Conservation (phyloP, 2,797 vertebrate species). For the Myotis daubentonii region DNA sequence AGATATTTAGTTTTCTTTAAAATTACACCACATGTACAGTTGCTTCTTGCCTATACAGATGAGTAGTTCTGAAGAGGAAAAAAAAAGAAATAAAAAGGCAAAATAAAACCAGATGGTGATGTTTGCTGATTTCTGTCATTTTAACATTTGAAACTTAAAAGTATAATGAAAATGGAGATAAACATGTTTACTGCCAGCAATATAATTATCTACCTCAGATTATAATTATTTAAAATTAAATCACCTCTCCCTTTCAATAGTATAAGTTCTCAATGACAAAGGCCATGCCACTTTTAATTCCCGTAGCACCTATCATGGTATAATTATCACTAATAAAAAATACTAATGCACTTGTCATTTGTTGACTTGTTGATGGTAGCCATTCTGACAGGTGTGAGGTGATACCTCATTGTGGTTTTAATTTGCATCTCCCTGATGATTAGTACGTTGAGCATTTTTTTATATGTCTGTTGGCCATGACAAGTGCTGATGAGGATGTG, state of each 20-base stretch:
- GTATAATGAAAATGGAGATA: constrained; percentile 33
- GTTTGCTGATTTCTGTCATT: constrained; percentile 49
- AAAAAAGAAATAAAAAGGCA: neutral
- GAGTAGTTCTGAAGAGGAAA: neutral
- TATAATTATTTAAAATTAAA: constrained; percentile 26
- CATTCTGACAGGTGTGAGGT: too few species aligned
- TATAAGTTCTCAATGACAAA: constrained; percentile 12
- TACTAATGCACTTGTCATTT: neutral
- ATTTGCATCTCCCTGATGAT: too few species aligned
- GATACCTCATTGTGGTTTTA: too few species aligned
- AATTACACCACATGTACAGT: neutral
- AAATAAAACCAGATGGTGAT: constrained; percentile 48
- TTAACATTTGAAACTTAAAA: constrained; percentile 32
- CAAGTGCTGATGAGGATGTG: too few species aligned
- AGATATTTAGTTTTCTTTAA: constrained; percentile 13
- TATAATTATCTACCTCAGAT: constrained; percentile 41
- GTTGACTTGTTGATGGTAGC: neutral
- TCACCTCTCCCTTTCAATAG: neutral
- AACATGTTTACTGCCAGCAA: constrained; percentile 27
- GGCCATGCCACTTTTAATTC: neutral
- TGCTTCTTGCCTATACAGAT: constrained; percentile 14
- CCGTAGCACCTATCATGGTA: neutral
- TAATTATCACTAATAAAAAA: neutral
- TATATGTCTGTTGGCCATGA: too few species aligned
- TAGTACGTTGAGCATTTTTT: too few species aligned